Conservation (phyloP, 2,113 vertebrate species). For the Turdus rufiventris region DNA sequence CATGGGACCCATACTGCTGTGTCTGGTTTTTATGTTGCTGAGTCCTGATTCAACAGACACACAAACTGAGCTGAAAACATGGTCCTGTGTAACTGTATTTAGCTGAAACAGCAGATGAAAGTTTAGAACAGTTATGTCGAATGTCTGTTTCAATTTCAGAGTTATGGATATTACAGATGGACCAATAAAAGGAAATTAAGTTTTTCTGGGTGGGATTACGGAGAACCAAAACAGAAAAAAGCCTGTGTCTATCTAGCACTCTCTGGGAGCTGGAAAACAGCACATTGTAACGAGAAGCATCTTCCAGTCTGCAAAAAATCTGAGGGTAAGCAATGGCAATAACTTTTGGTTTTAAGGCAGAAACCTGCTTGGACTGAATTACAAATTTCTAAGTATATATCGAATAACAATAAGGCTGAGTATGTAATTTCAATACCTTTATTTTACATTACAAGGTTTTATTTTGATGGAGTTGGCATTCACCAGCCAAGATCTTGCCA, state of each 20-base stretch:
- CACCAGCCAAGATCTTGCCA: not conserved
- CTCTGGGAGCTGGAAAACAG: slow-evolving; percentile 87
- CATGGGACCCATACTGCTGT: not conserved
- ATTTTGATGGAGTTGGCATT: not conserved
- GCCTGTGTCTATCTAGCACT: slow-evolving; percentile 85
- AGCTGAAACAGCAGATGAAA: not conserved
- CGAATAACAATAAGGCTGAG: not conserved
- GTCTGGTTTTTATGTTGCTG: not conserved
- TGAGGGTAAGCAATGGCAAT: slow-evolving; percentile 66
- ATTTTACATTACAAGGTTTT: not conserved
- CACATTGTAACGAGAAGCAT: slow-evolving; percentile 77
- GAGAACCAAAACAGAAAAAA: slow-evolving; percentile 80
- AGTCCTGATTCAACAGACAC: not conserved
- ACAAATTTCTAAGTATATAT: not conserved
- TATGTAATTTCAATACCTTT: not conserved
- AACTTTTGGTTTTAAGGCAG: not conserved
- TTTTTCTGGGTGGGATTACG: slow-evolving; percentile 80
- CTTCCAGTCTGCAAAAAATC: slow-evolving; percentile 85
- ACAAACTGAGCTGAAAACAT: not conserved
- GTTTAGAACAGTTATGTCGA: not conserved
- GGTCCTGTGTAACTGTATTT: not conserved
- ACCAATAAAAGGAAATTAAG: slow-evolving; percentile 76
- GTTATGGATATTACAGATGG: slow-evolving; percentile 78
- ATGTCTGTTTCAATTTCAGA: slow-evolving; percentile 67
- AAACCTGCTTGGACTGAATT: not conserved